phyloP scores from a whole-genome alignment of 1,140 invertebrate species.

The Phymastichus coffea region DNA sequence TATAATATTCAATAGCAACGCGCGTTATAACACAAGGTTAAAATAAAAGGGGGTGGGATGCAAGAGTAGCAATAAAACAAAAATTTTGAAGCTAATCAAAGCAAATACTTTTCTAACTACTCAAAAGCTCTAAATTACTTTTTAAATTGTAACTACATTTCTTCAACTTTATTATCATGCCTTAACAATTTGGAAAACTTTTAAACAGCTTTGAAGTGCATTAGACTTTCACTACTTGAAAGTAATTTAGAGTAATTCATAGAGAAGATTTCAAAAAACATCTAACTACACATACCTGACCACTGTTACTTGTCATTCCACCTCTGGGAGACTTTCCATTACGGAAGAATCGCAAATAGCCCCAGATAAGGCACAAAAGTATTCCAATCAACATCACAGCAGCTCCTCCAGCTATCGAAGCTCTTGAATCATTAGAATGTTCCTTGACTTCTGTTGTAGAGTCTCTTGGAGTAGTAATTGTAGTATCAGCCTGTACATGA shows the following conservation, averaged over 20 bases:
- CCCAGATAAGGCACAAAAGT: slow-evolving; percentile 42
- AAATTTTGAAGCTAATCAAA: slow-evolving; percentile 22
- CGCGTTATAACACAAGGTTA: slow-evolving; percentile 48
- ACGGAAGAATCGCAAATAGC: slow-evolving; percentile 47
- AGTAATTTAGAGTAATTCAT: too few relatives aligned
- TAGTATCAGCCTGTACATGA: slow-evolving; percentile 29
- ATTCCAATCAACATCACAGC: slow-evolving; percentile 46
- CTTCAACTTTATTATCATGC: too few relatives aligned
- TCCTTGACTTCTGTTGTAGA: slow-evolving; percentile 38
- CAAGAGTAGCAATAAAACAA: slow-evolving; percentile 28
- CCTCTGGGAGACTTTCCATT: slow-evolving; percentile 48
- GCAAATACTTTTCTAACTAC: too few relatives aligned
- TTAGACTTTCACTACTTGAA: too few relatives aligned
- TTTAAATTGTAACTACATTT: too few relatives aligned
- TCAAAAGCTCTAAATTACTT: too few relatives aligned
- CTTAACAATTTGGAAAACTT: too few relatives aligned
- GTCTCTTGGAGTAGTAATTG: slow-evolving; percentile 23
- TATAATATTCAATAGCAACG: slow-evolving; percentile 49
- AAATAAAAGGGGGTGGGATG: slow-evolving; percentile 41
- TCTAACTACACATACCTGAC: slow-evolving; percentile 46
- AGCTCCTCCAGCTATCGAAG: slow-evolving; percentile 45
- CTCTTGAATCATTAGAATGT: slow-evolving; percentile 31
- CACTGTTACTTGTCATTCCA: slow-evolving; percentile 48
- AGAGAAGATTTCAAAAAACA: too few relatives aligned
- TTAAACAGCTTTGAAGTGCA: too few relatives aligned